These are phyloP conservation scores for Cladopsammia gracilis DNA, from an alignment of 64 coral and sea anemone genomes.

Conservation along the genomic window DNA sequence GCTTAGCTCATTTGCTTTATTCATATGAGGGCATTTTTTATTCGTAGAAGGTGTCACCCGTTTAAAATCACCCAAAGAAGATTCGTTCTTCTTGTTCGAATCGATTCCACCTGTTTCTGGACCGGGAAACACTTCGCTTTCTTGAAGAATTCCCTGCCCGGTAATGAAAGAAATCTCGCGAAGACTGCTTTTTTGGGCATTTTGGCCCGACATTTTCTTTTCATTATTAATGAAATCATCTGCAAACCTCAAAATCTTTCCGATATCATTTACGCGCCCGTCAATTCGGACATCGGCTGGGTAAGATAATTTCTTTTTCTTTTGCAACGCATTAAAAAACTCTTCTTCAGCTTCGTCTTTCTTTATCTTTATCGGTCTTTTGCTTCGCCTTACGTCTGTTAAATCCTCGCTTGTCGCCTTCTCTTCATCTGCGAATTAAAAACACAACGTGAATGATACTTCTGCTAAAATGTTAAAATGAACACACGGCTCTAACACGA, in stretches of 20 bases:
- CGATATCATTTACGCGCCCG: conserved; percentile 45
- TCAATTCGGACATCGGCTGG: conserved; percentile 62
- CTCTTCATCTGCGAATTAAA: conserved; percentile 56
- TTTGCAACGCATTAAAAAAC: conserved; percentile 10
- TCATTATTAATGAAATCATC: conserved; percentile 89
- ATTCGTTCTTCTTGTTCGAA: neutral
- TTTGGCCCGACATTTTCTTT: conserved; percentile 71
- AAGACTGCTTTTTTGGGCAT: conserved; percentile 42
- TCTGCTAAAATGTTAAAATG: conserved; percentile 71
- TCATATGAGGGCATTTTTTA: conserved; percentile 26
- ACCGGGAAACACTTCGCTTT: neutral
- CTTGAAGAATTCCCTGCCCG: conserved; percentile 20
- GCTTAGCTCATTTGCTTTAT: conserved; percentile 65
- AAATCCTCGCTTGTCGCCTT: conserved; percentile 14
- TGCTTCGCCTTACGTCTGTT: conserved; percentile 4
- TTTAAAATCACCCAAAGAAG: neutral
- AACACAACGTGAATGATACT: conserved; percentile 74
- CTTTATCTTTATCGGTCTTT: conserved; percentile 18
- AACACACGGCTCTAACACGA: conserved; percentile 67
- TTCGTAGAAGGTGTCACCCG: neutral
- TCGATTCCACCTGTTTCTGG: neutral
- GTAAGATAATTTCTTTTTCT: conserved; percentile 57
- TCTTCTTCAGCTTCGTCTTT: neutral
- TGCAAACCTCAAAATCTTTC: conserved; percentile 56
- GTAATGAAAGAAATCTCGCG: neutral